Percentiles rank a stretch among this genome's conserved stretches.
These are phyloP conservation scores for Camponotus floridanus DNA, from an alignment of 1,140 invertebrate species.

Conservation along the genomic window DNA sequence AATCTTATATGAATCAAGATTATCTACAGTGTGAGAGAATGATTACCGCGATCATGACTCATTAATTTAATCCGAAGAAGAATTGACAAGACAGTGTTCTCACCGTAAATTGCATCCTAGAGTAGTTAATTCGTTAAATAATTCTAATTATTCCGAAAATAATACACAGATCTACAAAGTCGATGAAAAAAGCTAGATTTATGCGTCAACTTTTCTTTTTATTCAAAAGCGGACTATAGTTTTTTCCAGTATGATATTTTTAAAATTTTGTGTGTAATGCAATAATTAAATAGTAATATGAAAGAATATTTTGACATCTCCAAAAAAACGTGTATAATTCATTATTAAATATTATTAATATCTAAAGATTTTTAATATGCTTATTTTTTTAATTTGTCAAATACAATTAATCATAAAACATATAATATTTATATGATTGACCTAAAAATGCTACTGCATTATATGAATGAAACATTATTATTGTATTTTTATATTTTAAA, in stretches of 20 bases:
- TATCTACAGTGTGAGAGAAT: conserved; percentile 39
- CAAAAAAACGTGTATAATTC: not conserved
- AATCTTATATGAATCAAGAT: conserved; percentile 47
- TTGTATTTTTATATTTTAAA: not conserved
- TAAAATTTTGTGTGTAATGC: not conserved
- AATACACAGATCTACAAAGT: not conserved
- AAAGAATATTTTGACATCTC: not conserved
- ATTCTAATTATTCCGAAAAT: not conserved
- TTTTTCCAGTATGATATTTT: not conserved
- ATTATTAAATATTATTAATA: not conserved
- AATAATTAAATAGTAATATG: not conserved
- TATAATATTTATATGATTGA: not conserved
- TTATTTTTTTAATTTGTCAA: not conserved
- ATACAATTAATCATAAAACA: not conserved
- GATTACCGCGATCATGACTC: conserved; percentile 5
- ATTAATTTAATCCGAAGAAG: conserved; percentile 55
- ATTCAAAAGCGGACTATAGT: not conserved
- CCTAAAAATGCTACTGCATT: not conserved
- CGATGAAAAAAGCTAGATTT: not conserved
- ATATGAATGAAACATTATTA: not conserved
- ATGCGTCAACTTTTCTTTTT: conserved; percentile 1
- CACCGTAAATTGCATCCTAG: conserved; percentile 3
- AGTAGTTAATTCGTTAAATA: conserved; percentile 21
- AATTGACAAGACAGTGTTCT: conserved; percentile 34
- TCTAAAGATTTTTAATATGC: not conserved